These are phyloP conservation scores for Pediacus dermestoides DNA, from an alignment of 2,888 invertebrate genomes.

Conservation along the genomic window DNA sequence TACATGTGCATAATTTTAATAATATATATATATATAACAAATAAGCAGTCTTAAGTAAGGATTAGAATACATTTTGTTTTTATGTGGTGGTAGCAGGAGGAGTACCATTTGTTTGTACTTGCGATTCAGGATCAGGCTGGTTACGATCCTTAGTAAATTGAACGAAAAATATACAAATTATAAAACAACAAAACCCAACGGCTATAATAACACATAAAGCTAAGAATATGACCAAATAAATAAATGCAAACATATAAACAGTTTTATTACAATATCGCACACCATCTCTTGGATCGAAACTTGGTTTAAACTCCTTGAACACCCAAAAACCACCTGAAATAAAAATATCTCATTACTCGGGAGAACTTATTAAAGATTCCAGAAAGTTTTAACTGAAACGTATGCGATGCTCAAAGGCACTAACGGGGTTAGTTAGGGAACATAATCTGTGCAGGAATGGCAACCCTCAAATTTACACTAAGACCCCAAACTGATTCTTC, in stretches of 20 bases:
- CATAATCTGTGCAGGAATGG: too few species aligned
- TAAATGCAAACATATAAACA: slow-evolving; percentile 40
- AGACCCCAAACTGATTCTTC: too few species aligned
- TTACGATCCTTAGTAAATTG: slow-evolving; percentile 10
- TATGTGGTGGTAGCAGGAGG: background rate
- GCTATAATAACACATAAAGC: slow-evolving; percentile 23
- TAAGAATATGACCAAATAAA: slow-evolving; percentile 31
- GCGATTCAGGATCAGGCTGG: slow-evolving; percentile 20
- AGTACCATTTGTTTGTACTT: background rate
- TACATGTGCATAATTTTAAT: too few species aligned
- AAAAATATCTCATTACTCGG: too few species aligned
- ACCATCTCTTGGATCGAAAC: slow-evolving; percentile 26
- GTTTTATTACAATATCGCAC: slow-evolving; percentile 38
- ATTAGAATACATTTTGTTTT: background rate
- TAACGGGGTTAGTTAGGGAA: too few species aligned
- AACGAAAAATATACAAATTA: slow-evolving; percentile 30
- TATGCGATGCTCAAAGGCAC: too few species aligned
- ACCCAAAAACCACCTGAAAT: slow-evolving; percentile 41
- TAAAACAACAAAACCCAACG: slow-evolving; percentile 32
- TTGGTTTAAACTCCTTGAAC: slow-evolving; percentile 38
- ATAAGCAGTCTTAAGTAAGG: too few species aligned
- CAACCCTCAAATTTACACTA: too few species aligned
- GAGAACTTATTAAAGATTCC: too few species aligned
- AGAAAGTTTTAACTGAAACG: too few species aligned
- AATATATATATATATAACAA: too few species aligned